Evolutionary conservation across 2,888 invertebrate genomes (phyloP).

Genomic region (Dendrolimus houi): DNA sequence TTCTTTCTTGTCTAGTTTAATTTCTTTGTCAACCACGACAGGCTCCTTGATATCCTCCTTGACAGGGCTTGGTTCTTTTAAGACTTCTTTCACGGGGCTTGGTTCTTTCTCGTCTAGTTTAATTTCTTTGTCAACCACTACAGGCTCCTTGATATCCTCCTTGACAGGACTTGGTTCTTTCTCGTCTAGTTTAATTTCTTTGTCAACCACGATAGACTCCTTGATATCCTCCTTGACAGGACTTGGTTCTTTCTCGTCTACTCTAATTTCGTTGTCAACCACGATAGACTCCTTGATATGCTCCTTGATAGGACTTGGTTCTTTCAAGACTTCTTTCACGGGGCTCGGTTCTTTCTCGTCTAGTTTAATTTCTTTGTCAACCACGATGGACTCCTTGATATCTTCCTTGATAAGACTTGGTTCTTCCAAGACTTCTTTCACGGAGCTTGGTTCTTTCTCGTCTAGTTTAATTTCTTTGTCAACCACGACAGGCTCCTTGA

Average conservation of each 20-base stretch:
- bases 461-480: no score
- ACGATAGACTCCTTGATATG: no score
- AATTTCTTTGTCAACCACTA: background rate
- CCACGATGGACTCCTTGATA: no score
- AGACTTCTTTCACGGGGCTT: no score
- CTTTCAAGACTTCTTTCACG: background rate
- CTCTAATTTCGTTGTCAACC: no score
- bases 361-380: background rate
- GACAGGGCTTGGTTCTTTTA: slow-evolving; percentile 2
- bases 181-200: background rate
- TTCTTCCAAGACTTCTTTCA: no score
- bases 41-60: slow-evolving; percentile 4
- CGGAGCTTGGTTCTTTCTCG: no score
- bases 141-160: background rate
- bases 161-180: background rate
- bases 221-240: no score
- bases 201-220: background rate
- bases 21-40: slow-evolving; percentile 4
- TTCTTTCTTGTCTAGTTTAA: background rate
- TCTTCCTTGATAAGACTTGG: no score
- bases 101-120: background rate
- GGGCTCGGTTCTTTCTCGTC: slow-evolving; percentile 1
- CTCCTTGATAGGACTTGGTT: background rate
- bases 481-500: no score
- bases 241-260: background rate